Evolutionary conservation across 2,797 vertebrate genomes (phyloP).

Genomic region (Paedocypris micromegethes): DNA sequence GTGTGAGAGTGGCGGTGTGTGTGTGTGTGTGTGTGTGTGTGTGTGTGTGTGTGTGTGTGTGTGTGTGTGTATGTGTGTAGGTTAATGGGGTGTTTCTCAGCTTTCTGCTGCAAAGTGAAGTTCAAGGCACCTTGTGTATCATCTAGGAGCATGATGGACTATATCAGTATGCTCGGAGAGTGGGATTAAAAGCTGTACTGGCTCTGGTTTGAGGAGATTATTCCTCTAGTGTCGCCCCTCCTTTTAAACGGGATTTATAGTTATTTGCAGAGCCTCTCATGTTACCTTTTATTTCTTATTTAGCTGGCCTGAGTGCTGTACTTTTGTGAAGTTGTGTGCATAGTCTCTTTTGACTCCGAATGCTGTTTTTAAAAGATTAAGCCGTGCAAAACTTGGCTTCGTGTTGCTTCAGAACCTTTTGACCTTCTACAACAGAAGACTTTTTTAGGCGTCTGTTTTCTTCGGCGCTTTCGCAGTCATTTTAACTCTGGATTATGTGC

Average conservation of each 20-base stretch:
- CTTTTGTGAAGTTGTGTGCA: slow-evolving; percentile 5
- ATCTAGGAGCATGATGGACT: slow-evolving; percentile 22
- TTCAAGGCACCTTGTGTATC: slow-evolving; percentile 26
- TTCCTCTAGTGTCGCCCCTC: slow-evolving; percentile 40
- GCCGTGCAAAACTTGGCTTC: not conserved
- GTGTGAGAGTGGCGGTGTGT: not conserved
- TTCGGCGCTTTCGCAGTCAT: too few relatives aligned
- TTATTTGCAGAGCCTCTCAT: slow-evolving; percentile 36
- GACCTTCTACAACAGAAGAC: not conserved
- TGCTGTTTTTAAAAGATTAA: not conserved
- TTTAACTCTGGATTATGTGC: too few relatives aligned
- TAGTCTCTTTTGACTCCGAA: slow-evolving; percentile 5
- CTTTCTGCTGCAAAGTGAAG: slow-evolving; percentile 16
- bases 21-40: too few relatives aligned
- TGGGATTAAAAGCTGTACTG: slow-evolving; percentile 43
- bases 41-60: too few relatives aligned
- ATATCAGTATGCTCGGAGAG: slow-evolving; percentile 29
- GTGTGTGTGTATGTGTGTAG: too few relatives aligned
- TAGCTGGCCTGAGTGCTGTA: slow-evolving; percentile 16
- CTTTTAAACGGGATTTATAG: slow-evolving; percentile 41
- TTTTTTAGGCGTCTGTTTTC: too few relatives aligned
- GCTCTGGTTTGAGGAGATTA: slow-evolving; percentile 44
- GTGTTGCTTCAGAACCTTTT: not conserved
- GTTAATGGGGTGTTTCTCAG: slow-evolving; percentile 3
- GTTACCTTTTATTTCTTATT: slow-evolving; percentile 23